Percentiles rank a stretch among this genome's conserved stretches.
Evolutionary conservation across 2,888 invertebrate genomes (phyloP).

Genomic region (Endomychus coccineus): DNA sequence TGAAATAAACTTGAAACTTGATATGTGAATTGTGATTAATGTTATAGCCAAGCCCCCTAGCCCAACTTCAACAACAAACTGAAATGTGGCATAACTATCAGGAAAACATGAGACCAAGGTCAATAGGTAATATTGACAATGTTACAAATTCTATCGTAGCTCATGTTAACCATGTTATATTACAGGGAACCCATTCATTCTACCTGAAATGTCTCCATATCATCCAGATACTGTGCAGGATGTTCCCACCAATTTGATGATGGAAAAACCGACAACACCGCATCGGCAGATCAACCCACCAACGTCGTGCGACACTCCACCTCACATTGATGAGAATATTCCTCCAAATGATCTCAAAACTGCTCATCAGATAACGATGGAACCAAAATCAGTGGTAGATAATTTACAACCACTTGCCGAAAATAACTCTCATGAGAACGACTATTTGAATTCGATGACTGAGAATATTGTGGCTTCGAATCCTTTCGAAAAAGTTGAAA

Average conservation of each 20-base stretch:
- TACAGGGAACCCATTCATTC: constrained; percentile 13
- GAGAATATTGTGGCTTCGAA: too few relatives aligned
- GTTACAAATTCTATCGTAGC: too few relatives aligned
- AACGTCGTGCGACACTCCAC: constrained; percentile 17
- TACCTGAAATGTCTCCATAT: constrained; percentile 11
- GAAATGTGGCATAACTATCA: constrained; percentile 39
- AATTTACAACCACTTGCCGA: too few relatives aligned
- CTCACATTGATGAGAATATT: constrained; percentile 29
- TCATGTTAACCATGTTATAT: constrained; percentile 5
- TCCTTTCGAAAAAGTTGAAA: too few relatives aligned
- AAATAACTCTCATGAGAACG: too few relatives aligned
- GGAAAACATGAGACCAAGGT: constrained; percentile 27
- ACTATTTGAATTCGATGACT: too few relatives aligned
- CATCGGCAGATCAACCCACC: neutral
- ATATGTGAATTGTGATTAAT: too few relatives aligned
- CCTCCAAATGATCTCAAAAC: constrained; percentile 26
- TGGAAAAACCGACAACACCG: constrained; percentile 12
- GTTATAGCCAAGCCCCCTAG: constrained; percentile 33
- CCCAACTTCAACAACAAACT: constrained; percentile 36
- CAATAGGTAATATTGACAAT: constrained; percentile 28
- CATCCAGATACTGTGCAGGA: constrained; percentile 11
- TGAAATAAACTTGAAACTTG: too few relatives aligned
- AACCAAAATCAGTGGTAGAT: too few relatives aligned
- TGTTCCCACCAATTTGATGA: constrained; percentile 10
- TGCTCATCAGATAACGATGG: too few relatives aligned